Conservation (phyloP, 92 coral and sea anemone genomes). For the Anthopleura xanthogrammica region DNA sequence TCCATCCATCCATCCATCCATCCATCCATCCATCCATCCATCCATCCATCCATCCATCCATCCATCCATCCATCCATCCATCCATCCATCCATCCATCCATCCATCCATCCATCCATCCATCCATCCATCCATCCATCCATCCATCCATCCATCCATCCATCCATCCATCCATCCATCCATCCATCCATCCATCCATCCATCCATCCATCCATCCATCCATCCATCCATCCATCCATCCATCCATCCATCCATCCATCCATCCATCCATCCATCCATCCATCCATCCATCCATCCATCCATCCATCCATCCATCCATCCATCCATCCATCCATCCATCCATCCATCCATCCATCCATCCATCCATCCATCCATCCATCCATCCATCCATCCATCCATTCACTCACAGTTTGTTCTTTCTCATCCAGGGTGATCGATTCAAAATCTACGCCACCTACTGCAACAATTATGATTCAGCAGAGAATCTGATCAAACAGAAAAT, state of each 20-base stretch:
- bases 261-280: no score
- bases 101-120: neutral
- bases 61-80: neutral
- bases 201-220: neutral
- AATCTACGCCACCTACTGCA: conserved; percentile 87
- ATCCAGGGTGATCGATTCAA: conserved; percentile 61
- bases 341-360: neutral
- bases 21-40: neutral
- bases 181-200: neutral
- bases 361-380: neutral
- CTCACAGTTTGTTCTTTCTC: neutral
- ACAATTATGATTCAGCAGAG: conserved; percentile 87
- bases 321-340: no score
- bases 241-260: no score
- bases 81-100: no score
- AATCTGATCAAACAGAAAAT: conserved; percentile 66
- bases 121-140: no score
- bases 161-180: no score
- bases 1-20: neutral
- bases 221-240: no score
- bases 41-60: no score
- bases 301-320: no score
- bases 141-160: no score
- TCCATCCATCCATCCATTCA: neutral
- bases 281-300: no score